A percentile compares a stretch with the other conserved stretches of the same genome.
These are phyloP conservation scores for Petrocephalus microphthalmus DNA, from an alignment of 2,113 vertebrate species.

Conservation along the genomic window DNA sequence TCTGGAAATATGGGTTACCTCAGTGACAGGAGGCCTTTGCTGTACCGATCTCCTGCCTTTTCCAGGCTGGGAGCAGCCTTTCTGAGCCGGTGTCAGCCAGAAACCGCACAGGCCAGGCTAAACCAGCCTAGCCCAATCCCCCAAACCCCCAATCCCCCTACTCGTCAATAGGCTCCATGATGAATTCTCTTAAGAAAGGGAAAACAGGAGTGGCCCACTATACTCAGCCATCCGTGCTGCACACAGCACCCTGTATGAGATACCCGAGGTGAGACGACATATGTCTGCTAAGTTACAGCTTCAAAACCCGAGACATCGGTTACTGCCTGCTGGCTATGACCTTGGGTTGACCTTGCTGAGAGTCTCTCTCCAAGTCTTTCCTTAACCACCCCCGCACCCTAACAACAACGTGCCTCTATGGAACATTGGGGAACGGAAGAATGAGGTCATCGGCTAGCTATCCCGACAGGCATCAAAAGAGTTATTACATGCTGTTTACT, in stretches of 20 bases:
- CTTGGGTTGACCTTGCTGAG: background rate
- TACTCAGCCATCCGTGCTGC: background rate
- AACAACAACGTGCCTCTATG: background rate
- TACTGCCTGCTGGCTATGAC: background rate
- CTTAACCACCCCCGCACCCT: background rate
- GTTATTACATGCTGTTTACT: constrained; percentile 25
- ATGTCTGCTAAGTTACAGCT: background rate
- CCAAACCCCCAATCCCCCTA: background rate
- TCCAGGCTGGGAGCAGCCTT: background rate
- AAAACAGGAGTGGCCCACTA: background rate
- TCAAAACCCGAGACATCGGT: background rate
- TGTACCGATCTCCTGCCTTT: background rate
- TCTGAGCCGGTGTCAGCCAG: background rate
- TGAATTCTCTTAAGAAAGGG: background rate
- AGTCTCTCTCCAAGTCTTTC: background rate
- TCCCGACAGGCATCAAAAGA: constrained; percentile 17
- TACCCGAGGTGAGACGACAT: background rate
- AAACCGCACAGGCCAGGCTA: background rate
- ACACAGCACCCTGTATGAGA: background rate
- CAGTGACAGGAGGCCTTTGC: background rate
- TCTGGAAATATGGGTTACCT: background rate
- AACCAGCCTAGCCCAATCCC: background rate
- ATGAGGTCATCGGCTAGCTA: constrained; percentile 21
- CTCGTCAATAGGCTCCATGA: background rate
- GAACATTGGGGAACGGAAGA: constrained; percentile 5